A percentile compares a stretch with the other conserved stretches of the same genome.
These are phyloP conservation scores for Stigmatopora nigra DNA, from an alignment of 2,113 vertebrate genomes.

Conservation along the genomic window DNA sequence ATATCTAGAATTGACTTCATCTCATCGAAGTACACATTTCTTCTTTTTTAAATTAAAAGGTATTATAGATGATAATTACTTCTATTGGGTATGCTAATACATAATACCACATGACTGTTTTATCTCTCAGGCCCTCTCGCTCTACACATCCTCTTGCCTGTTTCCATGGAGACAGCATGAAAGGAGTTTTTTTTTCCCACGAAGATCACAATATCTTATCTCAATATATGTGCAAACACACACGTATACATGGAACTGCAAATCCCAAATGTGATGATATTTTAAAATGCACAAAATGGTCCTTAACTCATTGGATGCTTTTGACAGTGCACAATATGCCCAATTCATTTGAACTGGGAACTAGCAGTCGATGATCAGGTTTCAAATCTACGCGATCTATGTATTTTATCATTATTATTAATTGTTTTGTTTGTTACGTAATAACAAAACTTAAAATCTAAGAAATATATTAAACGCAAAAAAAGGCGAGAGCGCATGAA, in stretches of 20 bases:
- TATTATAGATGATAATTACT: background rate
- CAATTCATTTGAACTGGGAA: too few species aligned
- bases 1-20: background rate
- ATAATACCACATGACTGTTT: background rate
- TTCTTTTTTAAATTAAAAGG: background rate
- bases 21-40: background rate
- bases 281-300: background rate
- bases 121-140: background rate
- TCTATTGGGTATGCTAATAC: background rate
- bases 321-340: too few species aligned
- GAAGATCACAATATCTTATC: slow-evolving; percentile 39
- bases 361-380: too few species aligned
- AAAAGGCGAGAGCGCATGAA: background rate
- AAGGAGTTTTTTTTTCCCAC: slow-evolving; percentile 39
- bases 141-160: slow-evolving; percentile 39
- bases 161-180: slow-evolving; percentile 57
- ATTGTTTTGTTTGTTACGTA: background rate
- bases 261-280: background rate
- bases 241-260: slow-evolving; percentile 1
- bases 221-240: slow-evolving; percentile 28
- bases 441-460: background rate
- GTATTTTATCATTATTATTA: too few species aligned
- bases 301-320: background rate
- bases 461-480: background rate
- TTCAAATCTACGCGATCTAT: too few species aligned